These are phyloP conservation scores for Terebella lapidaria DNA, from an alignment of 2,888 invertebrate genomes.

Conservation along the genomic window DNA sequence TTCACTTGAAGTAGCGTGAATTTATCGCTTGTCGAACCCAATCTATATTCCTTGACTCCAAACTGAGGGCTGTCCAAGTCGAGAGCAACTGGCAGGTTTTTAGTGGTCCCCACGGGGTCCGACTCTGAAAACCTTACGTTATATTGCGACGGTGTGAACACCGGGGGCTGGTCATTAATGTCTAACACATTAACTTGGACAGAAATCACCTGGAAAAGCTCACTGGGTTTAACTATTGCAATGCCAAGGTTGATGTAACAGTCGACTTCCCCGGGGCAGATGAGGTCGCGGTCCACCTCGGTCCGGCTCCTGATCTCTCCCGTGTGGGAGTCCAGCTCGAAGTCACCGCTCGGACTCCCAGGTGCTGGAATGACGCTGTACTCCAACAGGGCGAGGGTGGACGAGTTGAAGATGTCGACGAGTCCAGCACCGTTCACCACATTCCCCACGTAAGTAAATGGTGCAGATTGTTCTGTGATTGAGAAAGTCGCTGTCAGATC, in stretches of 20 bases:
- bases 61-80: neutral
- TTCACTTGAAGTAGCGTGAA: neutral
- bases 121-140: neutral
- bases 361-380: neutral
- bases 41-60: neutral
- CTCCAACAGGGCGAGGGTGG: neutral
- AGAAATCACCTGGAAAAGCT: neutral
- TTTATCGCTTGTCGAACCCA: neutral
- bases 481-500: neutral
- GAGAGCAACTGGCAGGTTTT: neutral
- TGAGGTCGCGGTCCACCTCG: neutral
- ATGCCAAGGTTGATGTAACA: slow-evolving; percentile 4
- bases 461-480: slow-evolving; percentile 1
- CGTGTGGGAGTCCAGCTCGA: neutral
- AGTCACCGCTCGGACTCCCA: neutral
- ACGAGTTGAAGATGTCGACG: neutral
- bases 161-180: neutral
- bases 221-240: neutral
- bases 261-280: neutral
- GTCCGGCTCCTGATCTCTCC: neutral
- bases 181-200: neutral
- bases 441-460: neutral
- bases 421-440: neutral
- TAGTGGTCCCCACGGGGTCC: neutral
- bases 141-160: neutral